Conservation (phyloP, 64 coral and sea anemone species). For the Stichodactyla mertensii region DNA sequence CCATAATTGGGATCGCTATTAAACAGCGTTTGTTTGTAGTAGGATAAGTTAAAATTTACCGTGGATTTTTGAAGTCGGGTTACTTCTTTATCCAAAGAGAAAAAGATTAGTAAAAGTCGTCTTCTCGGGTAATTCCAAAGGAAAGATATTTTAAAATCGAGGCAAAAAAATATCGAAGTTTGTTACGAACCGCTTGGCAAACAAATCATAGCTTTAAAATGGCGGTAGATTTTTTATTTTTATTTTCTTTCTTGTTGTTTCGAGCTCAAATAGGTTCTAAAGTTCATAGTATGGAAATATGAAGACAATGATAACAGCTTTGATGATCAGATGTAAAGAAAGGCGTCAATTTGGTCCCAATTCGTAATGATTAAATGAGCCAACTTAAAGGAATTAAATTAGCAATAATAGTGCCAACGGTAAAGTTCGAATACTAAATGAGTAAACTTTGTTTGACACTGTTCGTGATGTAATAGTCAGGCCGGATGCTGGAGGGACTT, state of each 20-base stretch:
- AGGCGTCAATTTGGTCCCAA: slow-evolving; percentile 7
- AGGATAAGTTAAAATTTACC: slow-evolving; percentile 26
- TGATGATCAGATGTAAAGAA: not conserved
- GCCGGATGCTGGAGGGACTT: slow-evolving; percentile 30
- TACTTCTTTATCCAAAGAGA: not conserved
- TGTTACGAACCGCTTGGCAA: not conserved
- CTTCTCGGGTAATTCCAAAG: not conserved
- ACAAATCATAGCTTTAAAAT: not conserved
- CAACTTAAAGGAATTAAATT: slow-evolving; percentile 1
- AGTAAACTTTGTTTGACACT: slow-evolving; percentile 10
- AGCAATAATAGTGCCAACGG: not conserved
- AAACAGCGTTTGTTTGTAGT: slow-evolving; percentile 85
- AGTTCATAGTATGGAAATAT: not conserved
- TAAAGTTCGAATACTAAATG: slow-evolving; percentile 5
- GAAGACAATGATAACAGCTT: not conserved
- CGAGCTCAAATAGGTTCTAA: not conserved
- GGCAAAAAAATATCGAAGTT: not conserved
- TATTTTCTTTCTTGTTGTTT: not conserved
- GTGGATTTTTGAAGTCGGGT: not conserved
- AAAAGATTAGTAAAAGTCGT: not conserved
- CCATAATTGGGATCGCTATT: slow-evolving; percentile 84
- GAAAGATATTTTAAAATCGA: not conserved
- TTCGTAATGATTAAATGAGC: not conserved
- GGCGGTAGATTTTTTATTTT: not conserved
- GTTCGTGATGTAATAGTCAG: not conserved